phyloP scores from a whole-genome alignment of 2,797 vertebrate species.

The Poliocrania exsul region DNA sequence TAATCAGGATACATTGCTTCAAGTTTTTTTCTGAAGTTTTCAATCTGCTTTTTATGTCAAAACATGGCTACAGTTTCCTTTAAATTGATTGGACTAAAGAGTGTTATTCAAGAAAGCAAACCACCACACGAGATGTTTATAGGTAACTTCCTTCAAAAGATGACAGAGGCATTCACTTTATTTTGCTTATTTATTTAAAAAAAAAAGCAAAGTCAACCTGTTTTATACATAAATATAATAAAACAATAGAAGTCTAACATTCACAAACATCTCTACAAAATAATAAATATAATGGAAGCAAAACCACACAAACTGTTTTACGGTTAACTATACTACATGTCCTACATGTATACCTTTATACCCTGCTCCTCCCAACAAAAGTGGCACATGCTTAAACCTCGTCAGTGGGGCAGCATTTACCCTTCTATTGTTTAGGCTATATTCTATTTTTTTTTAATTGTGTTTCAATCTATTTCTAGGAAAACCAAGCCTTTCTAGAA shows the following conservation, averaged over 20 bases:
- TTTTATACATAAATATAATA: constrained; percentile 83
- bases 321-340: constrained; percentile 60
- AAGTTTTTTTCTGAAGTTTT: neutral
- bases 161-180: constrained; percentile 84
- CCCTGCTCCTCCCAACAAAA: constrained; percentile 74
- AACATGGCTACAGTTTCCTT: neutral
- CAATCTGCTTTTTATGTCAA: neutral
- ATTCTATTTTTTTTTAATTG: neutral
- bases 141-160: constrained; percentile 78
- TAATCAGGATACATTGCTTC: neutral
- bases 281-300: constrained; percentile 82
- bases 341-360: constrained; percentile 56
- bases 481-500: constrained; percentile 48
- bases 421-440: constrained; percentile 38
- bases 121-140: constrained; percentile 3
- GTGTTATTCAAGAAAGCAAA: constrained; percentile 9
- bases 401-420: constrained; percentile 7
- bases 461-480: constrained; percentile 32
- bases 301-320: constrained; percentile 67
- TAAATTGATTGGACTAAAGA: constrained; percentile 29
- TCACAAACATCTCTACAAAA: constrained; percentile 82
- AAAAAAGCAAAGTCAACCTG: constrained; percentile 80
- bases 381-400: constrained; percentile 45
- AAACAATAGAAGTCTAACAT: constrained; percentile 79
- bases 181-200: constrained; percentile 84